These are phyloP conservation scores for Hycleus phaleratus DNA, from an alignment of 1,140 invertebrate genomes.

Conservation along the genomic window DNA sequence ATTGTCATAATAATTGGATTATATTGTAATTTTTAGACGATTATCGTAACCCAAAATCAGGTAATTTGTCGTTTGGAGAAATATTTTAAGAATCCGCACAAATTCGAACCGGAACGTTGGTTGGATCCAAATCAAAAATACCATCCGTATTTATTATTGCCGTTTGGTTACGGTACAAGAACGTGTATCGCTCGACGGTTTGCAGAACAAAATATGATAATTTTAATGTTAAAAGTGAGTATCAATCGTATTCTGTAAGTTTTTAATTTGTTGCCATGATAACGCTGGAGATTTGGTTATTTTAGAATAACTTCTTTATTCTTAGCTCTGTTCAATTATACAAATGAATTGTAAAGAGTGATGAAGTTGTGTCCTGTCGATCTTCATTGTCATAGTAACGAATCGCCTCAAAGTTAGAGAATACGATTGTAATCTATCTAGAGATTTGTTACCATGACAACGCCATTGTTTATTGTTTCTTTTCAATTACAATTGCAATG, in stretches of 20 bases:
- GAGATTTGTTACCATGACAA: too few species aligned
- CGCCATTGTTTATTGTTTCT: too few species aligned
- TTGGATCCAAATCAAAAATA: constrained; percentile 48
- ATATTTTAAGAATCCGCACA: constrained; percentile 60
- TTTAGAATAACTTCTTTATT: too few species aligned
- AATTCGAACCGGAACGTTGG: constrained; percentile 75
- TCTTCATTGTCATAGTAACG: too few species aligned
- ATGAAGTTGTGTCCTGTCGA: too few species aligned
- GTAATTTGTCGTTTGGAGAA: constrained; percentile 59
- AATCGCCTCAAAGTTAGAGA: too few species aligned
- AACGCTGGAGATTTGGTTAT: too few species aligned
- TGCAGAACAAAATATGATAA: constrained; percentile 80
- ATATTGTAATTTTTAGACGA: constrained; percentile 54
- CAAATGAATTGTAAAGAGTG: too few species aligned
- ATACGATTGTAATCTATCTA: too few species aligned
- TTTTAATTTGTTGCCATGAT: too few species aligned
- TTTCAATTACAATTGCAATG: too few species aligned
- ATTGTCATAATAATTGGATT: neutral
- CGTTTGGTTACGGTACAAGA: constrained; percentile 83
- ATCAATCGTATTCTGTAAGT: neutral
- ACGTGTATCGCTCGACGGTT: constrained; percentile 81
- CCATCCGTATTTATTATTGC: constrained; percentile 72
- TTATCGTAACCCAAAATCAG: constrained; percentile 83
- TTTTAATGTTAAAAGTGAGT: constrained; percentile 57
- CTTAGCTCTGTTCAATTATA: too few species aligned